These are phyloP conservation scores for Xenotilapia caudafasciata DNA, from an alignment of 2,113 vertebrate genomes.

Conservation along the genomic window DNA sequence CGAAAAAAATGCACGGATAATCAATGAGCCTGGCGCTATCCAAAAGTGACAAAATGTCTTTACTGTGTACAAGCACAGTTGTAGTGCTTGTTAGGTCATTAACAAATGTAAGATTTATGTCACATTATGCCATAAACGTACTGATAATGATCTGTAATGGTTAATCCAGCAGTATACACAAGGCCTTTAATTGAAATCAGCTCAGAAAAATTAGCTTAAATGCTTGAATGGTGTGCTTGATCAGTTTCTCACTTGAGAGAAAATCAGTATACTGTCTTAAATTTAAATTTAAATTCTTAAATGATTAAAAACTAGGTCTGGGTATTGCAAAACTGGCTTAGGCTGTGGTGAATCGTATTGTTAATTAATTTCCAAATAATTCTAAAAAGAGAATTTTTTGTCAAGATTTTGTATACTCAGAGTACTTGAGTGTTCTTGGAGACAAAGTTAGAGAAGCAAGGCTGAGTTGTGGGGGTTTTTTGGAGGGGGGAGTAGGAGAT, in stretches of 20 bases:
- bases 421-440: neutral
- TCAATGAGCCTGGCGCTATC: neutral
- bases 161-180: neutral
- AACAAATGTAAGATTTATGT: neutral
- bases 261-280: neutral
- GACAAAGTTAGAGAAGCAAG: neutral
- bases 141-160: neutral
- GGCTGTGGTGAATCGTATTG: no score
- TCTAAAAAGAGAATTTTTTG: neutral
- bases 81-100: neutral
- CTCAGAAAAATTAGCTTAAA: neutral
- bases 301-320: neutral
- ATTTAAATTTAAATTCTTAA: neutral
- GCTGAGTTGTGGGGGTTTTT: rapidly evolving
- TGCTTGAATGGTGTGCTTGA: neutral
- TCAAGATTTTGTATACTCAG: neutral
- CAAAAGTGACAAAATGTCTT: neutral
- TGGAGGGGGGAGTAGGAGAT: neutral
- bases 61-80: neutral
- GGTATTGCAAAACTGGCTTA: neutral
- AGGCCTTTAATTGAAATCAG: neutral
- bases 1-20: neutral
- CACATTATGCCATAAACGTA: neutral
- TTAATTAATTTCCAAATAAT: neutral
- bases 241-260: neutral